Percentiles rank a stretch among this genome's conserved stretches.
Evolutionary conservation across 2,113 vertebrate genomes (phyloP).

Genomic region (Anser cygnoides): DNA sequence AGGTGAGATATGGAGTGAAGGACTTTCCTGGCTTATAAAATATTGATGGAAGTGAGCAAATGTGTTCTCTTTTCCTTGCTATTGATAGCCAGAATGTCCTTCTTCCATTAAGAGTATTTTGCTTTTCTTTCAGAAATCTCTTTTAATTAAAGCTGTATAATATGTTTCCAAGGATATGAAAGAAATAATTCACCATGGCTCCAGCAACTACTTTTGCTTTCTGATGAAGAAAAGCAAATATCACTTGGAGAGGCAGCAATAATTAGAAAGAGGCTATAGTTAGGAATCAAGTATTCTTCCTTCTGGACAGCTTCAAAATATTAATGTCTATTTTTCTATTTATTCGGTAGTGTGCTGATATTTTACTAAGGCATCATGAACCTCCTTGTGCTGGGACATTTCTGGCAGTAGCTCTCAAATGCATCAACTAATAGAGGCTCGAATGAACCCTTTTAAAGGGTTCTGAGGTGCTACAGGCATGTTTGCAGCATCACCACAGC

Average conservation of each 20-base stretch:
- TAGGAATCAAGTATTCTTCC: neutral
- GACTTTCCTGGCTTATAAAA: neutral
- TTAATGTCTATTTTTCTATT: neutral
- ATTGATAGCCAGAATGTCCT: constrained; percentile 15
- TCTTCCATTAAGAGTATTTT: constrained; percentile 29
- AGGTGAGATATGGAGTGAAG: neutral
- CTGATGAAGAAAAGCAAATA: constrained; percentile 34
- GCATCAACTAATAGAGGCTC: neutral
- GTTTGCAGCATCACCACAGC: neutral
- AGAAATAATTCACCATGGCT: constrained; percentile 33
- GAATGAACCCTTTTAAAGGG: neutral
- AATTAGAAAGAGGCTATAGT: neutral
- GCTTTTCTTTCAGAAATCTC: constrained; percentile 39
- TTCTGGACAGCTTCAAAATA: neutral
- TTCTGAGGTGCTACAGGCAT: neutral
- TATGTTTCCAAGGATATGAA: constrained; percentile 59
- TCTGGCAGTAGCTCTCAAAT: neutral
- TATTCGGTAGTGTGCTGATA: neutral
- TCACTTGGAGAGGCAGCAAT: neutral
- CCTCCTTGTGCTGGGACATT: neutral
- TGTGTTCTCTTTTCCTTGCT: neutral
- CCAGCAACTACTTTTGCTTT: neutral
- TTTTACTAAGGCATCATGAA: neutral
- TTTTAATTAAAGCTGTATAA: constrained; percentile 60
- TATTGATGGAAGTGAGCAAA: constrained; percentile 35